These are phyloP conservation scores for Dromaius novaehollandiae DNA, from an alignment of 2,113 vertebrate species.

Conservation along the genomic window DNA sequence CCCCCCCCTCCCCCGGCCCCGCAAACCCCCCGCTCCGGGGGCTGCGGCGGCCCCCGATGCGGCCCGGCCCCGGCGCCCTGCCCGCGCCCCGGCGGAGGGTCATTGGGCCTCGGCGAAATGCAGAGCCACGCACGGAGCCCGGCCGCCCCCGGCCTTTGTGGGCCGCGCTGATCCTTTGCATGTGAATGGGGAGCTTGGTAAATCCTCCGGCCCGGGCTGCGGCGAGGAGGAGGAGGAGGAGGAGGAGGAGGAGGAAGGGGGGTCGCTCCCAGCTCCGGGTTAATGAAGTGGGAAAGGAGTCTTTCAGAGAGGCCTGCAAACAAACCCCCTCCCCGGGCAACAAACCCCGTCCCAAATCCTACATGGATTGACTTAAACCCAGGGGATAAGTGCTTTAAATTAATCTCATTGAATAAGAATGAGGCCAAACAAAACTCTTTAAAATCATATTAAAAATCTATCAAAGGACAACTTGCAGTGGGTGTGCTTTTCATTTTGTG, in stretches of 20 bases:
- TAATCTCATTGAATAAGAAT: conserved; percentile 97
- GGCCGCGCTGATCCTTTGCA: conserved; percentile 82
- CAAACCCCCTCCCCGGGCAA: conserved; percentile 71
- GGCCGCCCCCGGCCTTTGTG: conserved; percentile 76
- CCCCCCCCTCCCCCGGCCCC: not conserved
- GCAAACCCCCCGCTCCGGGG: not conserved
- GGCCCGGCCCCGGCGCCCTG: no score
- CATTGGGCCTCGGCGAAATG: conserved; percentile 80
- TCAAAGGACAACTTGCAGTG: conserved; percentile 92
- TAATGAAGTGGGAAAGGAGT: conserved; percentile 99
- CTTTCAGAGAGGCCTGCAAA: conserved; percentile 91
- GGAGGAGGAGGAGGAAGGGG: conserved; percentile 35
- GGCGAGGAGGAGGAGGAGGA: conserved; percentile 59
- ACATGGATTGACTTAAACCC: conserved; percentile 91
- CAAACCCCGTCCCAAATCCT: conserved; percentile 80
- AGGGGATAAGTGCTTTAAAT: conserved; percentile 97
- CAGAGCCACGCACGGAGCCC: conserved; percentile 82
- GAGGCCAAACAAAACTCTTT: conserved; percentile 91
- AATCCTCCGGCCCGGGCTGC: conserved; percentile 84
- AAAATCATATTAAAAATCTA: conserved; percentile 98
- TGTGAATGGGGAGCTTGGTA: conserved; percentile 89
- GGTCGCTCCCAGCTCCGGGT: conserved; percentile 91
- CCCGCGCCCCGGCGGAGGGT: not conserved
- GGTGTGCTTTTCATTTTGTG: conserved; percentile 75
- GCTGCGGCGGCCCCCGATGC: no score